Percentiles rank a stretch among this genome's conserved stretches.
These are phyloP conservation scores for Chaetodon trifascialis DNA, from an alignment of 2,113 vertebrate genomes.

Conservation along the genomic window DNA sequence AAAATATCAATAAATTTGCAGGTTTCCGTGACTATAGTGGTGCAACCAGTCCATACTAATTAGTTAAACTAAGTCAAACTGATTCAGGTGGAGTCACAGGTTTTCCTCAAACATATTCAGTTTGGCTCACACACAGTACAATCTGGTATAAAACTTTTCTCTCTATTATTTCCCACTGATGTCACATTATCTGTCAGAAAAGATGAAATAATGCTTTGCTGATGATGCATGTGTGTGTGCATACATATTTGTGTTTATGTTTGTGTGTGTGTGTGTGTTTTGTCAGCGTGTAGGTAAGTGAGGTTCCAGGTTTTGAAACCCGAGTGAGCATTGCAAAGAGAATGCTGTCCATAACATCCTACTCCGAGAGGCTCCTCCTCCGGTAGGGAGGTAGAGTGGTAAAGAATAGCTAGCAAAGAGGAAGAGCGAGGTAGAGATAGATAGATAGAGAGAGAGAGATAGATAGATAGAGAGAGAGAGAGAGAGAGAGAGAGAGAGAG, in stretches of 20 bases:
- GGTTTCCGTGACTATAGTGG: constrained; percentile 47
- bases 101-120: constrained; percentile 16
- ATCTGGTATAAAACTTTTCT: constrained; percentile 22
- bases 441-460: no score
- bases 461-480: no score
- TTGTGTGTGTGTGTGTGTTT: no score
- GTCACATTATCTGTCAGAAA: constrained; percentile 50
- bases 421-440: no score
- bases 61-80: constrained; percentile 46
- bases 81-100: constrained; percentile 24
- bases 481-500: not conserved
- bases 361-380: constrained; percentile 45
- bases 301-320: constrained; percentile 48
- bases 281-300: constrained; percentile 17
- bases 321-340: constrained; percentile 38
- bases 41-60: constrained; percentile 49
- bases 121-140: constrained; percentile 12
- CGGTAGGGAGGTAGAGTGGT: constrained; percentile 16
- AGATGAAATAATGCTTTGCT: constrained; percentile 51
- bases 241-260: not conserved
- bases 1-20: constrained; percentile 54
- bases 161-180: constrained; percentile 29
- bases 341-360: constrained; percentile 67
- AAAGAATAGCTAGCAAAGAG: constrained; percentile 21
- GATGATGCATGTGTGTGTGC: constrained; percentile 27